These are phyloP conservation scores for Uloborus diversus DNA, from an alignment of 1,140 invertebrate genomes.

Conservation along the genomic window DNA sequence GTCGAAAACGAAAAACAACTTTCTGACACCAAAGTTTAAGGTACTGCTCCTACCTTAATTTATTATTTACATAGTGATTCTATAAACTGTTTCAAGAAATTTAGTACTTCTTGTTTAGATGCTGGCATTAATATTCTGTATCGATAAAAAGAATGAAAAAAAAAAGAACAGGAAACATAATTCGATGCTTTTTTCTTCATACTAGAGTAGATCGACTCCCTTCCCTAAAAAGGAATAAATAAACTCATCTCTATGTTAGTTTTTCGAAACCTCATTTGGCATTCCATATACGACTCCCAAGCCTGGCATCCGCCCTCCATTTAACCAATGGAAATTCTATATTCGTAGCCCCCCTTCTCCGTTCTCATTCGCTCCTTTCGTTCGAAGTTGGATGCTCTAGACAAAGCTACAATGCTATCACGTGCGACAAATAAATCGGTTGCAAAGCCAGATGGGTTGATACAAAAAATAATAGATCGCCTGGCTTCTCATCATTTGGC, in stretches of 20 bases:
- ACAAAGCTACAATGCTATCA: conserved; percentile 10
- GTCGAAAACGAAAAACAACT: too few species aligned
- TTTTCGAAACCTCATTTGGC: conserved; percentile 15
- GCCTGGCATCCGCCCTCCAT: conserved; percentile 40
- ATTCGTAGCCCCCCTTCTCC: neutral
- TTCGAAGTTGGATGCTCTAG: neutral
- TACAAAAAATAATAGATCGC: neutral
- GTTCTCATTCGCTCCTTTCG: neutral
- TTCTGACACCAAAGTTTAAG: too few species aligned
- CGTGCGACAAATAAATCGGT: conserved; percentile 30
- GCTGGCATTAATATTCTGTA: conserved; percentile 41
- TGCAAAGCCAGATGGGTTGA: neutral
- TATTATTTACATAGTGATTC: too few species aligned
- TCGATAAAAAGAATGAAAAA: neutral
- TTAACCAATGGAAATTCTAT: conserved; percentile 8
- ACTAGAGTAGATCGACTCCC: neutral
- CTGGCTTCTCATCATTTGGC: neutral
- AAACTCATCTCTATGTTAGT: conserved; percentile 20
- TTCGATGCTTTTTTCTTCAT: conserved; percentile 11
- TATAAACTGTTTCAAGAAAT: too few species aligned
- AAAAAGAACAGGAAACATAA: neutral
- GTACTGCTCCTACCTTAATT: too few species aligned
- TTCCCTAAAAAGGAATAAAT: conserved; percentile 5
- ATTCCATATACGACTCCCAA: conserved; percentile 11
- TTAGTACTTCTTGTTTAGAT: too few species aligned